Percentiles rank a stretch among this genome's conserved stretches.
These are phyloP conservation scores for Drosophila picticornis DNA, from an alignment of 2,888 invertebrate genomes.

Conservation along the genomic window DNA sequence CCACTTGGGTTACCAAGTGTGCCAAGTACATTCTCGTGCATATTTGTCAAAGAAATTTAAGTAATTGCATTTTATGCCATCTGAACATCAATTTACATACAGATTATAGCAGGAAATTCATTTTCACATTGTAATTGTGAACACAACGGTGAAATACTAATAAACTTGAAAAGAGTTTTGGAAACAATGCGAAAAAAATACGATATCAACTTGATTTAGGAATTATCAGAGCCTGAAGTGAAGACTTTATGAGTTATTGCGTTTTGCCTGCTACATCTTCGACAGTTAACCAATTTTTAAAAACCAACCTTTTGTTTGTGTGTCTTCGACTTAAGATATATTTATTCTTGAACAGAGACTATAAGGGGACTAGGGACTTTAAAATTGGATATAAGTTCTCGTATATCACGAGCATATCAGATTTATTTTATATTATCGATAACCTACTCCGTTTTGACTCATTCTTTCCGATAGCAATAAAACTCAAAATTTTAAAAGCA, in stretches of 20 bases:
- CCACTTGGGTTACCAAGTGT: background rate
- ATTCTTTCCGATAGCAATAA: too few species aligned
- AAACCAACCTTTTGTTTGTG: background rate
- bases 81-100: constrained; percentile 60
- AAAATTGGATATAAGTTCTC: background rate
- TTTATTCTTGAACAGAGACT: background rate
- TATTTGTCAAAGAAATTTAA: constrained; percentile 75
- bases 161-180: background rate
- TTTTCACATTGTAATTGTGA: constrained; percentile 36
- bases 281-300: background rate
- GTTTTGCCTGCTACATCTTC: background rate
- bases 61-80: constrained; percentile 69
- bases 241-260: background rate
- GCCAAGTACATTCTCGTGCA: constrained; percentile 31
- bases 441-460: background rate
- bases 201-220: background rate
- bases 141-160: constrained; percentile 6
- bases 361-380: background rate
- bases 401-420: background rate
- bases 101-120: constrained; percentile 53
- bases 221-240: background rate
- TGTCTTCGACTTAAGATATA: background rate
- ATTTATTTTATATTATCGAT: background rate
- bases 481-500: too few species aligned
- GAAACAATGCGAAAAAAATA: background rate